phyloP scores from a whole-genome alignment of 2,888 invertebrate species.

The Prionchulus punctatus region DNA sequence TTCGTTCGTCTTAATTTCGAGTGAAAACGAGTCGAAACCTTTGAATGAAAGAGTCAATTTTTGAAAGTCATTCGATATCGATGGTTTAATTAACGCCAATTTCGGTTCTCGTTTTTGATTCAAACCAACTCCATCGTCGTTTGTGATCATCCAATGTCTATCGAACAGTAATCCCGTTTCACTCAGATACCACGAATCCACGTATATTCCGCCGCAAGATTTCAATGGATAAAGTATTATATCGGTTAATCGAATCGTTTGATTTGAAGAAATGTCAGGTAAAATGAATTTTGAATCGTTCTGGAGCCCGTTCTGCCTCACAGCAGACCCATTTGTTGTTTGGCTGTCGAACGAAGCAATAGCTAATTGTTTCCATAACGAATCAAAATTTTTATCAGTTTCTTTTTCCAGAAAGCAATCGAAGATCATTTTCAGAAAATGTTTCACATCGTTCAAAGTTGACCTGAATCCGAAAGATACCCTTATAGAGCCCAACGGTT shows the following conservation, averaged over 20 bases:
- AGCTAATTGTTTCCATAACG: no score
- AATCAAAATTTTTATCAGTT: no score
- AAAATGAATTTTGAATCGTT: neutral
- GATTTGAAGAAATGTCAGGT: neutral
- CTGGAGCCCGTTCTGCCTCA: neutral
- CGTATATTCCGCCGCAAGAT: constrained; percentile 62
- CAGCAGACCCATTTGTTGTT: neutral
- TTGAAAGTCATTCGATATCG: constrained; percentile 46
- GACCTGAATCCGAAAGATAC: constrained; percentile 85
- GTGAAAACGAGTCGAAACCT: constrained; percentile 17
- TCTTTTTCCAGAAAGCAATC: constrained; percentile 47
- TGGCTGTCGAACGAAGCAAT: neutral
- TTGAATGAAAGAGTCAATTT: constrained; percentile 24
- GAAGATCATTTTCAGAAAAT: constrained; percentile 54
- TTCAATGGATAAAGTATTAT: constrained; percentile 71
- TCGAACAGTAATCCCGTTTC: constrained; percentile 66
- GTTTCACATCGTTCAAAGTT: constrained; percentile 51
- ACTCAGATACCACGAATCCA: constrained; percentile 54
- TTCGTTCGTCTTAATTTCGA: constrained; percentile 13
- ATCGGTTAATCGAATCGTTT: constrained; percentile 17
- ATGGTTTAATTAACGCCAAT: constrained; percentile 60
- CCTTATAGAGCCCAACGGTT: constrained; percentile 77
- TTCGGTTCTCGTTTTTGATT: constrained; percentile 68
- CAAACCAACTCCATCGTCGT: constrained; percentile 58
- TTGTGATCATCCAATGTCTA: constrained; percentile 81